Percentiles rank a stretch among this genome's conserved stretches.
These are phyloP conservation scores for Hucho hucho DNA, from an alignment of 2,113 vertebrate genomes.

Conservation along the genomic window DNA sequence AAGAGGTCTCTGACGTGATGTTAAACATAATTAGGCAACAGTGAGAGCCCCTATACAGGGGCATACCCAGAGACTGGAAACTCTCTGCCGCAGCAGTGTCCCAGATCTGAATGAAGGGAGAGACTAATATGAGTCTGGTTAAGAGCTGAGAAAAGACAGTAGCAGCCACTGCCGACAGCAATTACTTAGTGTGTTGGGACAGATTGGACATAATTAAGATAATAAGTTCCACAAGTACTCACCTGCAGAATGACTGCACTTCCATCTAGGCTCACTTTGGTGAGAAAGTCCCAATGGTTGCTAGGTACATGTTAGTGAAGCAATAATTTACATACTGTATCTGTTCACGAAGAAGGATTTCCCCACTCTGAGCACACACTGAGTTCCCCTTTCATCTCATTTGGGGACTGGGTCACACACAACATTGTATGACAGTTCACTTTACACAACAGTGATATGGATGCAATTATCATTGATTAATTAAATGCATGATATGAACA, in stretches of 20 bases:
- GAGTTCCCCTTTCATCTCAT: not conserved
- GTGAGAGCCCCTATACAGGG: conserved; percentile 57
- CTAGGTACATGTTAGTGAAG: conserved; percentile 60
- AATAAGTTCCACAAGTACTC: not conserved
- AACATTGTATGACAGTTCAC: not conserved
- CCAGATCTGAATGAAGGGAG: conserved; percentile 55
- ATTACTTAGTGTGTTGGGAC: not conserved
- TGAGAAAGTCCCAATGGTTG: conserved; percentile 67
- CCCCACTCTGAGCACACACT: conserved; percentile 60
- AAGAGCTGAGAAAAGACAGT: not conserved
- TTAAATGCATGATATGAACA: not conserved
- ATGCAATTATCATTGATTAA: not conserved
- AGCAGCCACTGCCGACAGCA: not conserved
- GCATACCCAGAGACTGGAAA: conserved; percentile 63
- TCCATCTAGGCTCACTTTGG: conserved; percentile 45
- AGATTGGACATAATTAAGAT: not conserved
- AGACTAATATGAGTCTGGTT: not conserved
- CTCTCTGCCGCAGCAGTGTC: conserved; percentile 65
- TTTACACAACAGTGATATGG: not conserved
- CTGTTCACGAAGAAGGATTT: conserved; percentile 69
- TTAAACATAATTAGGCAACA: conserved; percentile 69
- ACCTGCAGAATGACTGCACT: conserved; percentile 60
- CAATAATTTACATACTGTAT: conserved; percentile 56
- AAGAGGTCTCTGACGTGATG: conserved; percentile 57
- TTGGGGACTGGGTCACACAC: not conserved